These are phyloP conservation scores for Hydroisotoma schaefferi DNA, from an alignment of 2,888 invertebrate genomes.

Conservation along the genomic window DNA sequence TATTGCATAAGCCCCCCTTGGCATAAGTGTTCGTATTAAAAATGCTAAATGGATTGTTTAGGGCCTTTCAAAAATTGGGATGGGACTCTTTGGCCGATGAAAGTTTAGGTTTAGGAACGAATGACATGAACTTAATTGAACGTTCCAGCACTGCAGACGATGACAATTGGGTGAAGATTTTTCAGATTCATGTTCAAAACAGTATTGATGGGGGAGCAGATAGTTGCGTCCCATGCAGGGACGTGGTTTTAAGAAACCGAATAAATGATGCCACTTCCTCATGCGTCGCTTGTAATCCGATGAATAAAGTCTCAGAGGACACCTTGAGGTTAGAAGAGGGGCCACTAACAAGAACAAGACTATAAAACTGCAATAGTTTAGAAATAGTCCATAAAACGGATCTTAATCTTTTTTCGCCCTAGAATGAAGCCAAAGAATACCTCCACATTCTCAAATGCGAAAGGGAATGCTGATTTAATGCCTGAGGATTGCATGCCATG, in stretches of 20 bases:
- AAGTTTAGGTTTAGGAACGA: not conserved
- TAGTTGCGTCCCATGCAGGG: slow-evolving; percentile 56
- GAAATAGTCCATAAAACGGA: too few relatives aligned
- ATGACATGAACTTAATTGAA: slow-evolving; percentile 14
- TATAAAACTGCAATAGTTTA: too few relatives aligned
- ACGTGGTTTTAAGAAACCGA: slow-evolving; percentile 46
- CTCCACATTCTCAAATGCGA: too few relatives aligned
- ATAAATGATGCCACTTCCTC: slow-evolving; percentile 18
- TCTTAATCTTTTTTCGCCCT: too few relatives aligned
- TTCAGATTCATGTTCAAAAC: slow-evolving; percentile 58
- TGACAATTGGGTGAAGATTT: slow-evolving; percentile 56
- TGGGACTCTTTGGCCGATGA: slow-evolving; percentile 36
- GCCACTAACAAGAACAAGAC: too few relatives aligned
- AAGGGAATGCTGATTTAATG: too few relatives aligned
- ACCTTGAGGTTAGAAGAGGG: too few relatives aligned
- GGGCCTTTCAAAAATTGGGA: slow-evolving; percentile 54
- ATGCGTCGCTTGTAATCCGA: slow-evolving; percentile 39
- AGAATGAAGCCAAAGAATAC: too few relatives aligned
- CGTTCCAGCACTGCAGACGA: slow-evolving; percentile 31
- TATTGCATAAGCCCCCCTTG: too few relatives aligned
- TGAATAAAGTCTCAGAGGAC: slow-evolving; percentile 38
- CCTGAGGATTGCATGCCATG: slow-evolving; percentile 55
- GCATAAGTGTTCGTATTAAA: not conserved
- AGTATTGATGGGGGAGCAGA: slow-evolving; percentile 58
- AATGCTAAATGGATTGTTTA: not conserved